phyloP scores from a whole-genome alignment of 2,888 invertebrate species.

The Mamestra brassicae region DNA sequence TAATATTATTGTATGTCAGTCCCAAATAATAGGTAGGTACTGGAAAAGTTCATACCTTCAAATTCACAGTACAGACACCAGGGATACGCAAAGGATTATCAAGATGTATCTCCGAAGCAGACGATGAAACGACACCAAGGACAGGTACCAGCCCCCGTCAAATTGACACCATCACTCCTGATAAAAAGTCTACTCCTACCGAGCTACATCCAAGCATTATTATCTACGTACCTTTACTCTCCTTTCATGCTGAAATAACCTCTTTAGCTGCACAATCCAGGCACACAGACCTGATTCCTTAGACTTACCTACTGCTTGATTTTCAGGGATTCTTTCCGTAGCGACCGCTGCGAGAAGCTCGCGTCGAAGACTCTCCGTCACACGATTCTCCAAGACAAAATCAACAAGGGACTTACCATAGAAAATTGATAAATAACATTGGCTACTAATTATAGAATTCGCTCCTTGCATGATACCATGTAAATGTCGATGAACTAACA shows the following conservation, averaged over 20 bases:
- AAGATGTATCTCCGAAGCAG: too few species aligned
- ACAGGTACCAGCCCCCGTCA: neutral
- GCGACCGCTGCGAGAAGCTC: neutral
- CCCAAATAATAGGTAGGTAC: too few species aligned
- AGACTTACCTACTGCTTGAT: too few species aligned
- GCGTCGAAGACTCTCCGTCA: too few species aligned
- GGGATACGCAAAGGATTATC: neutral
- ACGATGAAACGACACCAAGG: neutral
- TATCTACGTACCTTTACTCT: neutral
- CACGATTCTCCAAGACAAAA: neutral
- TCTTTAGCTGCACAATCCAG: neutral
- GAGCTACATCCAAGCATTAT: too few species aligned
- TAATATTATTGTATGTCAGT: too few species aligned
- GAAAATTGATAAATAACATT: constrained; percentile 87
- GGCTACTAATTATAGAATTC: constrained; percentile 75
- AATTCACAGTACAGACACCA: neutral
- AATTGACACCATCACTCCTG: constrained; percentile 10
- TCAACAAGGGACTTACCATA: constrained; percentile 78
- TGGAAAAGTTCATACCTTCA: neutral
- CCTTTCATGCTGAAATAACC: neutral
- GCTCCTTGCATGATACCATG: constrained; percentile 78
- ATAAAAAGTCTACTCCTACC: neutral
- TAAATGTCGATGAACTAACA: constrained; percentile 73
- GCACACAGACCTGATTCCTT: neutral
- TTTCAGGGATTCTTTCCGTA: neutral